Base-by-base conservation (phyloP, 2,888 invertebrate genomes). In the Amiota communis region DNA sequence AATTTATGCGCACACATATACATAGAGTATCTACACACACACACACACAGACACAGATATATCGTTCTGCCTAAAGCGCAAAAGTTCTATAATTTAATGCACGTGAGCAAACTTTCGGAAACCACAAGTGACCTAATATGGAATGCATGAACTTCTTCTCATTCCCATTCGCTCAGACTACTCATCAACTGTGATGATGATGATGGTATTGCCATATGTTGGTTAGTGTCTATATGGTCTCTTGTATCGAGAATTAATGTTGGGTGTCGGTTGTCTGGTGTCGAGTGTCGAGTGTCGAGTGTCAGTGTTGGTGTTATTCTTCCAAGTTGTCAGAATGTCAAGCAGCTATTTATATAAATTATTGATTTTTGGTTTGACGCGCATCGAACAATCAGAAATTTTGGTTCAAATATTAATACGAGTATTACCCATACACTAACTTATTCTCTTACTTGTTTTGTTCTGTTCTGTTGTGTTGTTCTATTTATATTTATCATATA, bases 361-460 rank as follows among this genome's bases (percentile, higher is more conserved):
- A 83, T 83, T 83, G 83, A 83, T 83, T 83, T 82, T 82, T 64
- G 74, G 75, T 73, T 77, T 78, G 80, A 84, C 77, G 78, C 77
- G 74, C 73, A 73, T 71, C 74, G 71, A 63, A 71, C 71, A 71
- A 65, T 48, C 48, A n/a, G 48, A 46, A 65, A 63, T 48, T 48
- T 48, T 65, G 46, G 17, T 17, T 65, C n/a, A 63, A 51, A 71
- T 46, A 53, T 47, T 47, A 48, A 64, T 23, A 2, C 23, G 3
- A n/a, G 74, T 72, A 70, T 65, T 59, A 68, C 56, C 65, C 74
- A 75, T 73, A 73, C 73, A 75, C 72, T 64, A 48, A 68, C 36
- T 36, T 6, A 36, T 2, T 36, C 6, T 36, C 36, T 36, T 36
- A 36, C 36, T 36, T 36, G 8, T 36, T 2, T 36, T 36, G 36